Evolutionary conservation across 2,888 invertebrate genomes (phyloP).

Genomic region (Ochropleura leucogaster): DNA sequence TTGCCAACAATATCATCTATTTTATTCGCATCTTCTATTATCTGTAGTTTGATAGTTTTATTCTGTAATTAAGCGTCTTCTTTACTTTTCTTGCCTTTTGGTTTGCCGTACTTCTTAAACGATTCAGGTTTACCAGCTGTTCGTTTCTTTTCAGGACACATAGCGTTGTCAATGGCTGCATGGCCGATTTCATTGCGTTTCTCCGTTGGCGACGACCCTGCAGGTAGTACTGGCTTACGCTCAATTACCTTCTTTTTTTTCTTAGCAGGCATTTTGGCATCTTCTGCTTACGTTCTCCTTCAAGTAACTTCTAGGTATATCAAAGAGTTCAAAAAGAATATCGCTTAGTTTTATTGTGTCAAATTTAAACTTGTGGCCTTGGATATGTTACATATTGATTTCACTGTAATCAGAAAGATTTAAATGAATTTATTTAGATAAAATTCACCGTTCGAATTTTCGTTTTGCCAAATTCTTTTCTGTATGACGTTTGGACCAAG

Average conservation of each 20-base stretch:
- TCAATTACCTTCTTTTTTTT: slow-evolving; percentile 51
- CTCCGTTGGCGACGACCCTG: slow-evolving; percentile 44
- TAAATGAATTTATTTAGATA: background rate
- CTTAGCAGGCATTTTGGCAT: slow-evolving; percentile 45
- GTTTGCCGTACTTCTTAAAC: slow-evolving; percentile 19
- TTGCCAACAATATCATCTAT: too few species aligned
- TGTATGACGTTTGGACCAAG: slow-evolving; percentile 29
- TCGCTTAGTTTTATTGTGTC: background rate
- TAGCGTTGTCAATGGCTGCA: slow-evolving; percentile 44
- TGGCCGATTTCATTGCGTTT: slow-evolving; percentile 37
- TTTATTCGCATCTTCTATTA: background rate
- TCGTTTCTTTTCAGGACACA: slow-evolving; percentile 47
- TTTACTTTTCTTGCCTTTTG: slow-evolving; percentile 26
- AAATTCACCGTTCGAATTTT: slow-evolving; percentile 17
- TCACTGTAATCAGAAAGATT: background rate
- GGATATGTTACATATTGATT: slow-evolving; percentile 31
- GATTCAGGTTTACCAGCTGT: slow-evolving; percentile 11
- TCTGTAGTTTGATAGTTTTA: background rate
- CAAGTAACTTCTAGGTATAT: background rate
- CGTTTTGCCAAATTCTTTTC: slow-evolving; percentile 9
- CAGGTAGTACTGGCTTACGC: slow-evolving; percentile 27
- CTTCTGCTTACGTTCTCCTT: background rate
- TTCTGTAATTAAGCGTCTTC: slow-evolving; percentile 3
- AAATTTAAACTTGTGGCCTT: background rate
- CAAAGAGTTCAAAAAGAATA: background rate